These are phyloP conservation scores for Syngnathus acus DNA, from an alignment of 2,797 vertebrate genomes.

Conservation along the genomic window DNA sequence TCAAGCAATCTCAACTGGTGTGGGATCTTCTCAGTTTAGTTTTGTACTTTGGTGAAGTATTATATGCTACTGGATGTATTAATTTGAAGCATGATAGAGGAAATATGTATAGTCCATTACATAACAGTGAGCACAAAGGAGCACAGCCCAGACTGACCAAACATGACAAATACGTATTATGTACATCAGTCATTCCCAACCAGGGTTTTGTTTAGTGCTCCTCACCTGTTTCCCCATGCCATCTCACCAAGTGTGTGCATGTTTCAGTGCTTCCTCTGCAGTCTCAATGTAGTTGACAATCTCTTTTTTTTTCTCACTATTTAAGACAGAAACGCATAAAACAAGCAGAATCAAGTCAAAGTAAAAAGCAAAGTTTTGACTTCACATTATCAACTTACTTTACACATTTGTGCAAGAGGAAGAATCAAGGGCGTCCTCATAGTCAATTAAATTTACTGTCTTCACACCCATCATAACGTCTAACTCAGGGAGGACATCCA, in stretches of 20 bases:
- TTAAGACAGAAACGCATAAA: too few relatives aligned
- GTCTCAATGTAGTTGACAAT: too few relatives aligned
- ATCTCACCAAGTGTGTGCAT: too few relatives aligned
- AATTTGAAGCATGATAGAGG: too few relatives aligned
- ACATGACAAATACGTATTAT: neutral
- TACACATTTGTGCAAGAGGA: slow-evolving; percentile 14
- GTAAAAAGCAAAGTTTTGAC: neutral
- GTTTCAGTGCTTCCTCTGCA: too few relatives aligned
- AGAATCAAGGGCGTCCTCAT: slow-evolving; percentile 54
- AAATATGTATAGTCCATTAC: neutral
- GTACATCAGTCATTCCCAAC: neutral
- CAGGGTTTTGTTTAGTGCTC: neutral
- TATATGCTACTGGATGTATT: too few relatives aligned
- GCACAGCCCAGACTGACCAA: neutral
- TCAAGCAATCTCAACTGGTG: too few relatives aligned
- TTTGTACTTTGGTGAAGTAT: too few relatives aligned
- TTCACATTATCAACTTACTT: slow-evolving; percentile 6
- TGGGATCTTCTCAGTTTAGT: too few relatives aligned
- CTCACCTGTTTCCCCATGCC: too few relatives aligned
- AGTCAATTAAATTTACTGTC: slow-evolving; percentile 47
- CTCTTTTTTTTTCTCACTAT: too few relatives aligned
- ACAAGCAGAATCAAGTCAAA: too few relatives aligned
- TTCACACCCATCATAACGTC: slow-evolving; percentile 23
- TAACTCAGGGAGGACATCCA: slow-evolving; percentile 49
- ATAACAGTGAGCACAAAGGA: neutral